Conservation (phyloP, 2,797 vertebrate species). For the Aulostomus chinensis region DNA sequence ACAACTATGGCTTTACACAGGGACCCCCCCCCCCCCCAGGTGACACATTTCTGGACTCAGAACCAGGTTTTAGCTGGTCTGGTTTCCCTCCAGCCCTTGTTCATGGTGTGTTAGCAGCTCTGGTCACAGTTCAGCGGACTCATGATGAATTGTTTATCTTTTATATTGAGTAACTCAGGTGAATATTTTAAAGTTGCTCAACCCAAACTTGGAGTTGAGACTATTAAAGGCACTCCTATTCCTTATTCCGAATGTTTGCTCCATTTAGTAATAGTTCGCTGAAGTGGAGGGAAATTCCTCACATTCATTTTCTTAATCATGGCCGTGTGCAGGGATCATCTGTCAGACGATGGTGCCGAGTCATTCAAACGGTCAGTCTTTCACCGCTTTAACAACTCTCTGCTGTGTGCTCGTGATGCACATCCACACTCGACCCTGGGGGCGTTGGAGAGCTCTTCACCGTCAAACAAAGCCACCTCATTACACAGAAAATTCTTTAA, state of each 20-base stretch:
- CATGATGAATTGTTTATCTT: no score
- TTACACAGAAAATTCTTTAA: no score
- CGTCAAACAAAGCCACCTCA: conserved; percentile 1
- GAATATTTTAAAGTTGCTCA: background rate
- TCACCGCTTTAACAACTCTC: background rate
- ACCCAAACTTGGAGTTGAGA: no score
- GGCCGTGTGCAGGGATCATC: background rate
- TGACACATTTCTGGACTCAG: no score
- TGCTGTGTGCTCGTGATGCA: background rate
- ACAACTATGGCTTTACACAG: no score
- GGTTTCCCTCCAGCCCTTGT: no score
- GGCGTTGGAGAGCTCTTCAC: conserved; percentile 17
- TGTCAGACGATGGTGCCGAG: background rate
- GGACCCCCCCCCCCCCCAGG: no score
- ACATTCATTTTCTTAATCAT: conserved; percentile 24
- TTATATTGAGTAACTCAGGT: background rate
- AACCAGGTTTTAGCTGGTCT: no score
- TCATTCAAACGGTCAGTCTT: background rate
- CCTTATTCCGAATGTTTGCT: no score
- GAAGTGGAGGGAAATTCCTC: conserved; percentile 8
- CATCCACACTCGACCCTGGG: conserved; percentile 4
- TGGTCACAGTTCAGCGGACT: no score
- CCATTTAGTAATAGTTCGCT: conserved; percentile 24
- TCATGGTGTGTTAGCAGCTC: no score
- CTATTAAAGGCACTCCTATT: no score